A percentile compares a stretch with the other conserved stretches of the same genome.
These are phyloP conservation scores for Cyclopterus lumpus DNA, from an alignment of 2,797 vertebrate genomes.

Conservation along the genomic window DNA sequence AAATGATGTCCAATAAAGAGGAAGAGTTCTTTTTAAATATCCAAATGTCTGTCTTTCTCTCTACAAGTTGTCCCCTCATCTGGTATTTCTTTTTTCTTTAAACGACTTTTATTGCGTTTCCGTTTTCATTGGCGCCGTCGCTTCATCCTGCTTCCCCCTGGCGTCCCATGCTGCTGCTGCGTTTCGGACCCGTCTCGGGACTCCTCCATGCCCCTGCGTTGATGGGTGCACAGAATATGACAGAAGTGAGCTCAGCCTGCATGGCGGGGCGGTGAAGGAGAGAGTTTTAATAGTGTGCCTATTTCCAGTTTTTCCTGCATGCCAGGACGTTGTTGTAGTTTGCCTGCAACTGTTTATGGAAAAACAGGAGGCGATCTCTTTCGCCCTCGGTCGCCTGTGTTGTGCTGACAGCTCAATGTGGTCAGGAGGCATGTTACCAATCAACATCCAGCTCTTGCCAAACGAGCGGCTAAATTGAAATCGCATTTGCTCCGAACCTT, in stretches of 20 bases:
- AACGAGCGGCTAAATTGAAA: conserved; percentile 57
- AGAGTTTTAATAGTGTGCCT: conserved; percentile 36
- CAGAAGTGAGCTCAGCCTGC: conserved; percentile 30
- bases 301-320: conserved; percentile 59
- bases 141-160: conserved; percentile 9
- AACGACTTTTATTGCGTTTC: conserved; percentile 34
- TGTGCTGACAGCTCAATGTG: conserved; percentile 62
- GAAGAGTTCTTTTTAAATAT: neutral
- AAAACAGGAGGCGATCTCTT: conserved; percentile 55
- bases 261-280: conserved; percentile 2
- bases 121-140: conserved; percentile 38
- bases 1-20: neutral
- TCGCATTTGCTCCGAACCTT: conserved; percentile 50
- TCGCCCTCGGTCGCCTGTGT: conserved; percentile 36
- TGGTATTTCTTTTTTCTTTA: conserved; percentile 18
- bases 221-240: conserved; percentile 2
- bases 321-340: conserved; percentile 62
- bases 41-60: neutral
- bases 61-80: conserved; percentile 4
- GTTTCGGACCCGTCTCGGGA: conserved; percentile 3
- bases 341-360: conserved; percentile 66
- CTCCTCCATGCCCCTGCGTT: neutral
- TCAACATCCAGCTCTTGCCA: conserved; percentile 42
- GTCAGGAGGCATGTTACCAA: conserved; percentile 48
- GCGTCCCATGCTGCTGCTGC: conserved; percentile 11